Percentiles rank a stretch among this genome's conserved stretches.
Conservation (phyloP, 2,113 vertebrate genomes). For the Podocnemis expansa region DNA sequence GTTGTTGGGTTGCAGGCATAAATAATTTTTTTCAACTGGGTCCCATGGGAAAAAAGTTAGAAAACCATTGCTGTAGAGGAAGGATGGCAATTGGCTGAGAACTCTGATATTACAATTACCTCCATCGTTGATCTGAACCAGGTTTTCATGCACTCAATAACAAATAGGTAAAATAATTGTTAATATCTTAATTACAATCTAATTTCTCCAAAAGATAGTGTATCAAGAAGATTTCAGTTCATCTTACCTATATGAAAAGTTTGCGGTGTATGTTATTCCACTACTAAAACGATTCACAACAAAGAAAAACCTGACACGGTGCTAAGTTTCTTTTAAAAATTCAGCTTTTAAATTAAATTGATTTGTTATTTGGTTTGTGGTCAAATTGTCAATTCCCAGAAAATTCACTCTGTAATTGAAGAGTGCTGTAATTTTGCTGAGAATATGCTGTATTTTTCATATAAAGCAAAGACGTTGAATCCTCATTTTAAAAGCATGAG, state of each 20-base stretch:
- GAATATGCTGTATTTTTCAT: neutral
- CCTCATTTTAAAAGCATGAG: neutral
- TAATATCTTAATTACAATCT: neutral
- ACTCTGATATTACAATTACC: neutral
- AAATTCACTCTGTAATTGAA: neutral
- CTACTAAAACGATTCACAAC: neutral
- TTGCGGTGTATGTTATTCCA: neutral
- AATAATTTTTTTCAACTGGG: too few species aligned
- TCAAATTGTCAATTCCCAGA: slow-evolving; percentile 8
- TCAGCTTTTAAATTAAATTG: too few species aligned
- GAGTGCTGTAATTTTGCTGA: neutral
- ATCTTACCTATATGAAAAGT: neutral
- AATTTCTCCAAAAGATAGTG: neutral
- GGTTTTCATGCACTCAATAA: too few species aligned
- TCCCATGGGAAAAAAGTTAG: too few species aligned
- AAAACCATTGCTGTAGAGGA: neutral
- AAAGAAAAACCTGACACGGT: neutral
- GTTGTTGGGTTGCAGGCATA: too few species aligned
- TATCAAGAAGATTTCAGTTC: neutral
- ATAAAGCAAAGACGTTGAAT: neutral
- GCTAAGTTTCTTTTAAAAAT: neutral
- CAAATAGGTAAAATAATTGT: neutral
- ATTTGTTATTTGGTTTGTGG: too few species aligned
- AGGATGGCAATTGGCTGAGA: neutral
- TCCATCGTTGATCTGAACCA: neutral